These are phyloP conservation scores for Vireo altiloquus DNA, from an alignment of 2,113 vertebrate genomes.

Conservation along the genomic window DNA sequence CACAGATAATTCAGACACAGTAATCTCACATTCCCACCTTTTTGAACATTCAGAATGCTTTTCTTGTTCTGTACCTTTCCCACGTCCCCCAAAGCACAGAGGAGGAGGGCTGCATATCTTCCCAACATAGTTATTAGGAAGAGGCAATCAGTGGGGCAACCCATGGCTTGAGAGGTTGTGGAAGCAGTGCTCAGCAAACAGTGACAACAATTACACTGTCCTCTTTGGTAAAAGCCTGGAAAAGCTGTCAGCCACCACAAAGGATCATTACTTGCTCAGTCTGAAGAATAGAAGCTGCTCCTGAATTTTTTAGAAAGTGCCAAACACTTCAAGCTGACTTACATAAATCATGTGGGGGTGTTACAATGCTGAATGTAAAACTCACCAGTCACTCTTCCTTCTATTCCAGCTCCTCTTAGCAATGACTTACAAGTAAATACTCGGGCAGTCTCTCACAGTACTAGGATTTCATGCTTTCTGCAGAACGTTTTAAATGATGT, in stretches of 20 bases:
- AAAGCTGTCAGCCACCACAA: not conserved
- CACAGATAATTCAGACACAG: not conserved
- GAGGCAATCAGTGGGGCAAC: not conserved
- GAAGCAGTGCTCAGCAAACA: not conserved
- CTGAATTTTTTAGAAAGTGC: not conserved
- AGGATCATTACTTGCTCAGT: not conserved
- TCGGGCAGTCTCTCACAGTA: not conserved
- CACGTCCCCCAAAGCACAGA: not conserved
- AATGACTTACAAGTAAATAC: not conserved
- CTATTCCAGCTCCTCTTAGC: not conserved
- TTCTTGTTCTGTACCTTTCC: not conserved
- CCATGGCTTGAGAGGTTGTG: not conserved
- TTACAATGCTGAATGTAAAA: not conserved
- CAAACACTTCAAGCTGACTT: conserved; percentile 4
- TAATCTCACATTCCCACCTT: not conserved
- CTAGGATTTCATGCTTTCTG: conserved; percentile 7
- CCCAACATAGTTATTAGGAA: not conserved
- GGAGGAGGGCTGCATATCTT: not conserved
- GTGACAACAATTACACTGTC: not conserved
- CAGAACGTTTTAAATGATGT: not conserved
- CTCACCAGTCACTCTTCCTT: not conserved
- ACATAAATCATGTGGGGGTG: not conserved
- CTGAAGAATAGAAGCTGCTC: not conserved
- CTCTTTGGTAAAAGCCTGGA: not conserved
- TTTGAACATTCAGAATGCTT: not conserved